Evolutionary conservation across 2,113 vertebrate species (phyloP).

Genomic region (Mus musculus): GRCm39 chr14:27842001-27842500

Average conservation of each 20-base stretch:
- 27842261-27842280: not conserved
- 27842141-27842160: too few species aligned
- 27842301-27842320: not conserved
- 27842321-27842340: constrained; percentile 10
- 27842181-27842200: not conserved
- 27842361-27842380: not conserved
- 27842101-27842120: too few species aligned
- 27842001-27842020: too few species aligned
- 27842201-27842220: not conserved
- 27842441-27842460: not conserved
- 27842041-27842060: too few species aligned
- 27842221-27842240: not conserved
- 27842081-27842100: too few species aligned
- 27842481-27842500: not conserved
- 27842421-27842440: not conserved
- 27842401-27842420: too few species aligned
- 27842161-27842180: too few species aligned
- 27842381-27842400: not conserved
- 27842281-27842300: not conserved
- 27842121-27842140: too few species aligned
- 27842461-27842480: not conserved
- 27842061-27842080: too few species aligned
- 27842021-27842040: too few species aligned
- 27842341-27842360: not conserved
- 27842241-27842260: not conserved